Conservation (phyloP, 2,113 vertebrate genomes). For the Platichthys flesus region DNA sequence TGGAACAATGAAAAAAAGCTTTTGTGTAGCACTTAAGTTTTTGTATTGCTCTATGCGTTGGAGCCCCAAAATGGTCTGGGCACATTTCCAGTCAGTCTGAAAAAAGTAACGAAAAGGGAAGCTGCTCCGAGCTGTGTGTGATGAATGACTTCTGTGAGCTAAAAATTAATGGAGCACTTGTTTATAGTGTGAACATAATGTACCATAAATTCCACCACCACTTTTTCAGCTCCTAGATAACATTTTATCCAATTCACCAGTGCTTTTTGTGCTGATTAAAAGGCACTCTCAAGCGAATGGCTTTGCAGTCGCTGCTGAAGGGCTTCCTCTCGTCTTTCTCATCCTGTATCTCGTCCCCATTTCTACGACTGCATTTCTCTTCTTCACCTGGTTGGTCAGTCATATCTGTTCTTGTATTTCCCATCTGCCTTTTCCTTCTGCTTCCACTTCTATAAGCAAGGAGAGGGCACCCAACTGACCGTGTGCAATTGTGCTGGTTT, state of each 20-base stretch:
- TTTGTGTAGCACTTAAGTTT: conserved; percentile 25
- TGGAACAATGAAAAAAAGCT: conserved; percentile 35
- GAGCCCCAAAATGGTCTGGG: conserved; percentile 44
- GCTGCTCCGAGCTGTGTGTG: conserved; percentile 57
- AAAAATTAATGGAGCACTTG: conserved; percentile 67
- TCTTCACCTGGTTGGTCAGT: conserved; percentile 36
- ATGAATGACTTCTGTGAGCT: conserved; percentile 71
- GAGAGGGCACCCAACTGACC: neutral
- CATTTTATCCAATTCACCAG: conserved; percentile 75
- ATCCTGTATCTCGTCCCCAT: conserved; percentile 34
- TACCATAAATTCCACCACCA: conserved; percentile 76
- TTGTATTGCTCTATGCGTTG: conserved; percentile 19
- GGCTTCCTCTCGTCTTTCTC: conserved; percentile 14
- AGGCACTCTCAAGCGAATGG: conserved; percentile 66
- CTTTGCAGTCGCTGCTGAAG: conserved; percentile 31
- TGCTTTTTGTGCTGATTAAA: conserved; percentile 78
- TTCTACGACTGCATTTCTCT: conserved; percentile 27
- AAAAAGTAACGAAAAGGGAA: conserved; percentile 44
- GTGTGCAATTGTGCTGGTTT: conserved; percentile 14
- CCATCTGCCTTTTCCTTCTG: conserved; percentile 19
- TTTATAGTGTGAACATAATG: conserved; percentile 77
- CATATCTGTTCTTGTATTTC: conserved; percentile 49
- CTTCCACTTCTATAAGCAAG: conserved; percentile 17
- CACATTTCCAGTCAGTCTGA: conserved; percentile 53
- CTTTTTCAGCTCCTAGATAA: conserved; percentile 70